Evolutionary conservation across 2,888 invertebrate genomes (phyloP).

Genomic region (Cheilosia scutellata): DNA sequence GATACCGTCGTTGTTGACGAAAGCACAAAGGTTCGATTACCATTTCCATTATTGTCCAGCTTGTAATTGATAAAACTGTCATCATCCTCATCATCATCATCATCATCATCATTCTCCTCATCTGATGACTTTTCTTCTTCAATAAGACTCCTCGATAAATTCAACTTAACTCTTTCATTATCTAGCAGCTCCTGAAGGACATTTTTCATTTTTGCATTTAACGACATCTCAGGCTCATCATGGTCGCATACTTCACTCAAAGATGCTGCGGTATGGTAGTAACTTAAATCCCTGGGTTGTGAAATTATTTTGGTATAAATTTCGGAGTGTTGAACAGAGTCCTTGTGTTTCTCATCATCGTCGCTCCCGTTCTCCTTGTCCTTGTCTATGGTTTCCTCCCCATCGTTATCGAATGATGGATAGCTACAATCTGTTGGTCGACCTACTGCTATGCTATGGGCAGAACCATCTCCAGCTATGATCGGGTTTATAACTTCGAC

Average conservation of each 20-base stretch:
- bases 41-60: slow-evolving; percentile 79
- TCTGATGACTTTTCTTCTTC: slow-evolving; percentile 74
- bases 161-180: slow-evolving; percentile 84
- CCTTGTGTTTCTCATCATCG: slow-evolving; percentile 74
- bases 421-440: slow-evolving; percentile 80
- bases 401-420: slow-evolving; percentile 79
- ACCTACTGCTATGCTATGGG: slow-evolving; percentile 83
- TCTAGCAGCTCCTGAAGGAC: slow-evolving; percentile 83
- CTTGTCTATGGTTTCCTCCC: slow-evolving; percentile 55
- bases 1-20: slow-evolving; percentile 28
- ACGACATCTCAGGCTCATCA: slow-evolving; percentile 79
- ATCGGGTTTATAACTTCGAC: slow-evolving; percentile 84
- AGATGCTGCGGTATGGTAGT: slow-evolving; percentile 43
- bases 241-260: slow-evolving; percentile 48
- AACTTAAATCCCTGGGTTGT: slow-evolving; percentile 55
- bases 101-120: slow-evolving; percentile 67
- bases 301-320: slow-evolving; percentile 56
- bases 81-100: slow-evolving; percentile 28
- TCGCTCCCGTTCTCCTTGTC: slow-evolving; percentile 60
- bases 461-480: slow-evolving; percentile 83
- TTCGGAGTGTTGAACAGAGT: slow-evolving; percentile 65
- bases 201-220: slow-evolving; percentile 85
- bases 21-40: slow-evolving; percentile 80
- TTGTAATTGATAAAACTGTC: slow-evolving; percentile 58
- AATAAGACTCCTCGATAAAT: slow-evolving; percentile 83